phyloP scores from a whole-genome alignment of 2,888 invertebrate species.

The Anodontia alba region DNA sequence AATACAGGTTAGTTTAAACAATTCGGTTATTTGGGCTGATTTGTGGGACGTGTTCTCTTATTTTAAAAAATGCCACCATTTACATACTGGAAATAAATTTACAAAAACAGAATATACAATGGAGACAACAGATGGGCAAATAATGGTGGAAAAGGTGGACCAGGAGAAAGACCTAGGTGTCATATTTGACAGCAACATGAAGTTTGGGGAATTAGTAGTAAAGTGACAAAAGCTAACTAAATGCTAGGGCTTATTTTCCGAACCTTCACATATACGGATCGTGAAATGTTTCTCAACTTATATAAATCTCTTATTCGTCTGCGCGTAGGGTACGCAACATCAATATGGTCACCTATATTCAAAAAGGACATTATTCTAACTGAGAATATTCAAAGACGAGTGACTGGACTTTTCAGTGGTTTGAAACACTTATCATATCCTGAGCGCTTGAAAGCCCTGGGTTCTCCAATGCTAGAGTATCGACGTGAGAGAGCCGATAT shows the following conservation, averaged over 20 bases:
- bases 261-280: conserved; percentile 25
- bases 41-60: too few species aligned
- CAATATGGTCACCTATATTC: conserved; percentile 26
- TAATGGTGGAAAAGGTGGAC: neutral
- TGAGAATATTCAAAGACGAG: conserved; percentile 34
- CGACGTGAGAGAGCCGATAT: conserved; percentile 4
- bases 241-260: conserved; percentile 23
- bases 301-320: conserved; percentile 33
- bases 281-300: conserved; percentile 25
- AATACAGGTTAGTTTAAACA: neutral
- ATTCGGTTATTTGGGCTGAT: neutral
- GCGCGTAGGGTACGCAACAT: conserved; percentile 22
- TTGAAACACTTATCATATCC: neutral
- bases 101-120: neutral
- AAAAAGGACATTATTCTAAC: conserved; percentile 16
- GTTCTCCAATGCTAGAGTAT: conserved; percentile 21
- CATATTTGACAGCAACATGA: conserved; percentile 22
- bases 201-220: conserved; percentile 27
- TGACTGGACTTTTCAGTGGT: conserved; percentile 20
- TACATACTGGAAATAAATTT: neutral
- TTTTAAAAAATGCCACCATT: conserved; percentile 10
- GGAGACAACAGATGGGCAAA: neutral
- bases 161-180: conserved; percentile 25
- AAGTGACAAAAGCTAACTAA: conserved; percentile 29
- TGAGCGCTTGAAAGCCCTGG: conserved; percentile 13